Evolutionary conservation across 1,140 invertebrate species (phyloP), one percentile per base, ranked within the genome.

Genomic region (Rhyzopertha dominica): DNA sequence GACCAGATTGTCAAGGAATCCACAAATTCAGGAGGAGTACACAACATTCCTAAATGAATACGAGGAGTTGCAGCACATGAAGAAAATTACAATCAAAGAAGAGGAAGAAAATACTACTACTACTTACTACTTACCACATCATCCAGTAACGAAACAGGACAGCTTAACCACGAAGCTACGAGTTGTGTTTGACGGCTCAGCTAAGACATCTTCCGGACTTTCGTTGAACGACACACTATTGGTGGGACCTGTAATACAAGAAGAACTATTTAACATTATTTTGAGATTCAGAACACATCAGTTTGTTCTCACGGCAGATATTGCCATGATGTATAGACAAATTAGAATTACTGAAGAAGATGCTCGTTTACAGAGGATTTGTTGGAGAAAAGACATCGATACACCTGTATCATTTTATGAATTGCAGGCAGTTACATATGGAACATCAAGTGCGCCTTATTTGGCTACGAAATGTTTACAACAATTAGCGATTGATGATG

Each of bases 321-420:
- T 70, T 2, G 50, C 49, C 8, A 62, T 69, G 44, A 66, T 67
- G 53, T 71, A 66, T 35, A 32, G 61, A 8, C 63, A 69, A 43
- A 50, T 69, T n/a, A 8, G 9, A 8, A 22, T 45, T 5, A 17
- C 10, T 45, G 12, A 49, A 9, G 43, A 61, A 35, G 51, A 68
- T 23, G 46, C 23, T 28, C 45, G 62, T 30, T 65, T 56, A 25
- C 68, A 72, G 30, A 46, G 65, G 47, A 63, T 74, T 22, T 18
- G 71, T 0, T 72, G 71, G 68, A 36, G 65, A 26, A 5, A 24
- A 7, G 18, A 39, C 13, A 13, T 5, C 3, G 4, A 5, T 3
- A 17, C 28, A n/a, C 39, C 39, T 13, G 4, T 41, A 17, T 10
- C 12, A 17, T 9, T 17, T 4, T 41, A 29, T 14, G 12, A 17